phyloP scores from a whole-genome alignment of 2,888 invertebrate species.

The Scaptomyza flava region DNA sequence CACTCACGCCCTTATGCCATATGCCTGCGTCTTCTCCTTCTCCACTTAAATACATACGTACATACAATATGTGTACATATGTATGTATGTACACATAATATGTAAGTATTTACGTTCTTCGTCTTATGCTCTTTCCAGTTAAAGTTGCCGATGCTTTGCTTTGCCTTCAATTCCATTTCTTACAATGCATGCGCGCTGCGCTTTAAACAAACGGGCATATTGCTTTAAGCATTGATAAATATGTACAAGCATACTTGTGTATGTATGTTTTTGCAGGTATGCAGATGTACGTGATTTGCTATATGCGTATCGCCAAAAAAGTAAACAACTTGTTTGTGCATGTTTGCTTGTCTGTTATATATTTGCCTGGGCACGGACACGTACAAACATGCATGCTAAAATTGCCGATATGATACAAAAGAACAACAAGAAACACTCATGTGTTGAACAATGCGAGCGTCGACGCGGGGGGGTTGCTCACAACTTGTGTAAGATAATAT shows the following conservation, averaged over 20 bases:
- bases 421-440: slow-evolving; percentile 8
- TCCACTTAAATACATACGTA: background rate
- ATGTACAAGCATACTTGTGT: background rate
- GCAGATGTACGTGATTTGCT: slow-evolving; percentile 13
- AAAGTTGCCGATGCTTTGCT: slow-evolving; percentile 32
- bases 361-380: slow-evolving; percentile 30
- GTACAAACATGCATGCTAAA: slow-evolving; percentile 33
- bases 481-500: slow-evolving; percentile 3
- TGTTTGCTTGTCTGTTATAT: slow-evolving; percentile 19
- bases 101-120: slow-evolving; percentile 18
- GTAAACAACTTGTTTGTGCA: slow-evolving; percentile 31
- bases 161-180: slow-evolving; percentile 41
- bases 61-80: background rate
- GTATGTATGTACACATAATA: too few relatives aligned
- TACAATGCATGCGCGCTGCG: slow-evolving; percentile 45
- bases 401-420: slow-evolving; percentile 15
- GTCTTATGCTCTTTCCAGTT: slow-evolving; percentile 31
- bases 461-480: slow-evolving; percentile 11
- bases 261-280: slow-evolving; percentile 12
- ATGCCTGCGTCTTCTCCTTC: slow-evolving; percentile 35
- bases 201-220: slow-evolving; percentile 39
- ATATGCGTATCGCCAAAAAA: slow-evolving; percentile 1
- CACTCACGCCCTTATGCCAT: slow-evolving; percentile 65
- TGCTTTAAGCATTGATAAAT: slow-evolving; percentile 22
- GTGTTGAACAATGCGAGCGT: slow-evolving; percentile 5